Conservation (phyloP, 2,113 vertebrate species). For the Hemiscyllium ocellatum region DNA sequence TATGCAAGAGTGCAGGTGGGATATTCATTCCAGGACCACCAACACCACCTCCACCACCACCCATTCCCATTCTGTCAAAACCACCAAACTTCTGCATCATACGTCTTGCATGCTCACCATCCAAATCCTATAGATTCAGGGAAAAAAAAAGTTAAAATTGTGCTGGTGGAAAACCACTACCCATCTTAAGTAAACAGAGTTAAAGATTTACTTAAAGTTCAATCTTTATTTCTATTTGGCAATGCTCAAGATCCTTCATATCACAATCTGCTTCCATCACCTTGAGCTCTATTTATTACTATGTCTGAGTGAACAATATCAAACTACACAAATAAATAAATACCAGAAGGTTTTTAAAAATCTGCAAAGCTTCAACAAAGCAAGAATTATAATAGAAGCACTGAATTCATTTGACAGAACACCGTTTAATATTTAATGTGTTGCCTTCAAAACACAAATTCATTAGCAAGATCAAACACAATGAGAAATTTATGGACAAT, state of each 20-base stretch:
- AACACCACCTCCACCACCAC: slow-evolving; percentile 47
- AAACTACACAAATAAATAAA: not conserved
- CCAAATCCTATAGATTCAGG: slow-evolving; percentile 66
- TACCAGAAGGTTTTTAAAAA: not conserved
- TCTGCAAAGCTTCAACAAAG: not conserved
- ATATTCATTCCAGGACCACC: slow-evolving; percentile 66
- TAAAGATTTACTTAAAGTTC: not conserved
- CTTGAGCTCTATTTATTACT: not conserved
- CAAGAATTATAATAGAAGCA: not conserved
- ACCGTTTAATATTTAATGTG: not conserved
- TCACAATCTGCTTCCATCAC: not conserved
- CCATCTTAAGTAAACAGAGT: not conserved
- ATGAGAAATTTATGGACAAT: not conserved
- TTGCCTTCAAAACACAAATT: not conserved
- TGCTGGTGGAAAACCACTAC: not conserved
- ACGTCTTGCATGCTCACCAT: slow-evolving; percentile 84
- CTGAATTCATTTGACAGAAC: not conserved
- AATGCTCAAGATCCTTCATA: not conserved
- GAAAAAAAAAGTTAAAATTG: not conserved
- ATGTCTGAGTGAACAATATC: not conserved
- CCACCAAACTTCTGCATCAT: slow-evolving; percentile 28
- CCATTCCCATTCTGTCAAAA: slow-evolving; percentile 30
- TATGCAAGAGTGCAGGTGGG: slow-evolving; percentile 89
- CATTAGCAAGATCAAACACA: not conserved
- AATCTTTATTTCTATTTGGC: not conserved